Evolutionary conservation across 2,797 vertebrate species (phyloP), one percentile per base, ranked within the genome.

Genomic region (Buceros bicornis): DNA sequence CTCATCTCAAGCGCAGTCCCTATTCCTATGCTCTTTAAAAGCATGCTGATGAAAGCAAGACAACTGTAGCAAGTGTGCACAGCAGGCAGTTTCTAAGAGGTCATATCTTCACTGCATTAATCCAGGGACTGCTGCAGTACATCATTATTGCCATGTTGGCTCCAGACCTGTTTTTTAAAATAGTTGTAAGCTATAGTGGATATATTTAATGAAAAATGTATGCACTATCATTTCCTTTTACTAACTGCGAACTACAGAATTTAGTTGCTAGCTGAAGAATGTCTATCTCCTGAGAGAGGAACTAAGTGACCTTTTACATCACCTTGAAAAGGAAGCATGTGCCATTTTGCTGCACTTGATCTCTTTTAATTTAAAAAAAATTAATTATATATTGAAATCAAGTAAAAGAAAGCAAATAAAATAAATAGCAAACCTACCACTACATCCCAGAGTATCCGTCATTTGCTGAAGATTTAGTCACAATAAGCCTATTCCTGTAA

Each of bases 131-230:
- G 80, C n/a, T 79, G 73, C 54, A 88, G 62, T 83, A 70, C 61
- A 86, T 74, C 79, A 66, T 77, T 82, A 89, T 31, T 73, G 73
- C 43, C 42, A 79, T 56, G 64, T 42, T 92, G 71, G 84, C 76
- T 90, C 28, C 61, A 83, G 69, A 83, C 20, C 18, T 93, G 37
- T 24, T 84, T 94, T 87, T 70, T 16, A 45, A 78, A 95, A 90
- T 25, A 78, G 22, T 62, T 95, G 10, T 40, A 78, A 83, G 33
- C 53, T 66, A 91, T 1, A 56, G 40, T 45, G 45, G 61, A 42
- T 43, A 42, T 17, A 69, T 92, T 88, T 81, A 88, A 88, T 79
- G 58, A 91, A 94, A 94, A 86, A 90, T 84, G 35, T 37, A 76
- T 37, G 56, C 40, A 54, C 37, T 86, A 45, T 79, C 11, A 92